Evolutionary conservation across 1,140 invertebrate species (phyloP).

Genomic region (Listronotus bonariensis): DNA sequence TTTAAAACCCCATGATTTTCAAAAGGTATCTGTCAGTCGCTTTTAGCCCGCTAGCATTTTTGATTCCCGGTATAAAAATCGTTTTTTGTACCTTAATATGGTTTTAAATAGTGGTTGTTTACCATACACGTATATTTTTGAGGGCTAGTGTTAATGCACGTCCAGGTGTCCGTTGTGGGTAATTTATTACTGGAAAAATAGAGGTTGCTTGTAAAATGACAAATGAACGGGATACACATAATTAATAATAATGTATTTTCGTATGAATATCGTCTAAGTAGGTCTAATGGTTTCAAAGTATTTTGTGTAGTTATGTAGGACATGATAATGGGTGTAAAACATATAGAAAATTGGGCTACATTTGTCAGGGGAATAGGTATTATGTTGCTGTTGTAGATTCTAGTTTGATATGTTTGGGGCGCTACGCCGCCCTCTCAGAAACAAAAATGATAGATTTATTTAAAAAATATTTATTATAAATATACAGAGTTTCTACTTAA

Average conservation of each 20-base stretch:
- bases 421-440: no score
- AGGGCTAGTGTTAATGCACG: slow-evolving; percentile 32
- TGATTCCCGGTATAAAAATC: slow-evolving; percentile 14
- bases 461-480: no score
- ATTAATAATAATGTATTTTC: slow-evolving; percentile 28
- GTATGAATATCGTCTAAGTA: slow-evolving; percentile 1
- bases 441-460: no score
- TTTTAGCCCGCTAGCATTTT: slow-evolving; percentile 13
- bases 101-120: slow-evolving; percentile 37
- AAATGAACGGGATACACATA: slow-evolving; percentile 32
- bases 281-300: slow-evolving; percentile 25
- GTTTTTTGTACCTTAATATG: slow-evolving; percentile 21
- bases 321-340: slow-evolving; percentile 23
- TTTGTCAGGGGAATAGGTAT: no score
- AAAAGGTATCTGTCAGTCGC: slow-evolving; percentile 24
- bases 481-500: no score
- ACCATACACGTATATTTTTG: slow-evolving; percentile 22
- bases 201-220: slow-evolving; percentile 30
- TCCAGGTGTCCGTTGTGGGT: slow-evolving; percentile 25
- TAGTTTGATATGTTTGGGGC: background rate
- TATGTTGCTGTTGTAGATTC: background rate
- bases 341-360: slow-evolving; percentile 21
- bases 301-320: slow-evolving; percentile 15
- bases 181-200: slow-evolving; percentile 28
- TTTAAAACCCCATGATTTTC: slow-evolving; percentile 19